Evolutionary conservation across 2,797 vertebrate species (phyloP).

Genomic region (Cuculus canorus): DNA sequence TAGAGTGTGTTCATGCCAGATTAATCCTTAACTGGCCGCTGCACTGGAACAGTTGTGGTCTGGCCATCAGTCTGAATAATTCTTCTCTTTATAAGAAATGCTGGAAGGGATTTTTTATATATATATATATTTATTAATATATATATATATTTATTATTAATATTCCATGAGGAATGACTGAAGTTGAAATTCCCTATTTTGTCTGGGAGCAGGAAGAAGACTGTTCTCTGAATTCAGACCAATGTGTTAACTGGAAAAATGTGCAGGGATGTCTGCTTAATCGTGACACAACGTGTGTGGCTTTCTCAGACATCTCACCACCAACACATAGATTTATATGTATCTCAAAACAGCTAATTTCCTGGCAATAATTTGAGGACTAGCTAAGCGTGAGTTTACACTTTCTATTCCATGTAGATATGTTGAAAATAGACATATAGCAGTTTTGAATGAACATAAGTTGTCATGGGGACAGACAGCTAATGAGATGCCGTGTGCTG

Average conservation of each 20-base stretch:
- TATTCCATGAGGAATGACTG: neutral
- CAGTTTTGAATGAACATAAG: neutral
- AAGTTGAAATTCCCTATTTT: neutral
- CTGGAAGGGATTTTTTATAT: neutral
- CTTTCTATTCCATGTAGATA: neutral
- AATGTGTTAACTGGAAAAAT: neutral
- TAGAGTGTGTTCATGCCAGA: neutral
- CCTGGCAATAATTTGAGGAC: neutral
- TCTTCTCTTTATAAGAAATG: neutral
- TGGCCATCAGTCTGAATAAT: neutral
- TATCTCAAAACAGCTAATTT: neutral
- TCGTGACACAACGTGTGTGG: neutral
- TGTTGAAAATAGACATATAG: neutral
- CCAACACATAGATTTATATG: neutral
- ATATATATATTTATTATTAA: neutral
- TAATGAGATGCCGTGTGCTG: neutral
- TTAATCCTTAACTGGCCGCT: neutral
- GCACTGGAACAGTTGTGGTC: neutral
- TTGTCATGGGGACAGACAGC: neutral
- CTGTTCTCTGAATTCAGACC: neutral
- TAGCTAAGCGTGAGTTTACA: neutral
- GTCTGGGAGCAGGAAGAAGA: neutral
- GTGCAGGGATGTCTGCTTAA: fast-evolving
- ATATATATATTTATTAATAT: neutral
- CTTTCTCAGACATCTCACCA: neutral